Evolutionary conservation across 2,113 vertebrate genomes (phyloP), one percentile per base, ranked within the genome.

Genomic region (Bufo gargarizans): DNA sequence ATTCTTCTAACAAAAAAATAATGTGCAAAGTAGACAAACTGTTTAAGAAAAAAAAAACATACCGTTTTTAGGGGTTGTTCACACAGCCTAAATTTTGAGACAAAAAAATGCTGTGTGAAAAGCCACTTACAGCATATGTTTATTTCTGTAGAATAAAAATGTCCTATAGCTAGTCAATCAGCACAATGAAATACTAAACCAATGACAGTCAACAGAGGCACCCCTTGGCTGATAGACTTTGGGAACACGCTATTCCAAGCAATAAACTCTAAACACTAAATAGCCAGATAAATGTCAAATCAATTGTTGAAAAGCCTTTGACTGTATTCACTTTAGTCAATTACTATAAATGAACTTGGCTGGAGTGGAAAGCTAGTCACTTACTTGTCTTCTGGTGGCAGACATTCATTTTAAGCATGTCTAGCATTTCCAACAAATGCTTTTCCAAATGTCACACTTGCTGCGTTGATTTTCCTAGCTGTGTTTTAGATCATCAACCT

Each of bases 271-370:
- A n/a, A 77, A 63, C 47, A 77, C 59, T 76, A 88, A 65, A 63
- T n/a, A 83, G 80, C 17, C 49, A 84, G 58, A 88, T 88, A 88
- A 83, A 88, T 88, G 81, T 88, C 80, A 88, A 84, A 88, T 88
- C 80, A 88, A 77, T 88, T 59, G 79, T 77, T 77, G 71, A 83
- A 88, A 88, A 56, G 56, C 20, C 81, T 55, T 67, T 63, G 50
- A 49, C 80, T 88, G 17, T 65, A 88, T 88, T 83, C 77, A 83
- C 80, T 83, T 77, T 82, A 76, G 86, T 76, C 69, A 83, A 56
- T 83, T 77, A 88, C 69, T 33, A 63, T 19, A 77, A 88, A 83
- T 83, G 87, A 88, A 65, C 87, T 88, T 88, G 81, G 58, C 65
- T 84, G 45, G 58, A 76, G 45, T 63, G 80, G 80, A 82, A 77